Evolutionary conservation across 2,888 invertebrate genomes (phyloP), one percentile per base, ranked within the genome.

Genomic region (Phytoseiulus persimilis): DNA sequence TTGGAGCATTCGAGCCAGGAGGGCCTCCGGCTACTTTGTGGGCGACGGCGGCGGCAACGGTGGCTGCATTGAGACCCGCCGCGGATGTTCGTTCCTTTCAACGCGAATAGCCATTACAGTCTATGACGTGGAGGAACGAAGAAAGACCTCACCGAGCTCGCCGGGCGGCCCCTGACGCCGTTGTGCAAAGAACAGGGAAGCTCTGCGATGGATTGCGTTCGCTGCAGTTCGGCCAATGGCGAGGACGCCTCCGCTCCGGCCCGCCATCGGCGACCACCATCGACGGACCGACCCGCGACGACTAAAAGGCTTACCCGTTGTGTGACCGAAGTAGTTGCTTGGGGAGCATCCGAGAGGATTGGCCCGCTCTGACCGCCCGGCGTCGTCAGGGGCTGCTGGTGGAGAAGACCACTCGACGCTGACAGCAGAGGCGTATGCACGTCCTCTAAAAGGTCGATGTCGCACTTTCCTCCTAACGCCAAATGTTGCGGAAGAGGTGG

Each of bases 391-490:
- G 65, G 65, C 65, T 65, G 39, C 39, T 39, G 39, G 9, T 3
- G 39, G 39, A 9, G 65, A 23, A 65, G 65, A 65, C 65, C 65
- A 65, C 65, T 65, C 23, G 65, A 23, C 18, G 65, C 65, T 14
- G 65, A 65, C 28, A 65, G 65, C 65, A 87, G 32, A 6, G 87
- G 87, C 87, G 87, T 87, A 87, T 45, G 87, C 32, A 87, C 87
- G 87, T 87, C 87, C 45, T 87, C 87, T 28, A 87, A 31, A 31
- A 87, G 87, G 87, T 87, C 87, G 87, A 87, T 87, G 87, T 87
- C 87, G 87, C 87, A 87, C 87, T 87, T 87, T 11, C 87, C 87
- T 33, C 87, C 33, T n/a, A 87, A 45, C 14, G 87, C 45, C n/a
- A 87, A 45, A n/a, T 87, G 87, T 28, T 45, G 39, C 32, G 87